Evolutionary conservation across 2,797 vertebrate genomes (phyloP), one percentile per base, ranked within the genome.

Genomic region (Scolopax bukidnonensis): DNA sequence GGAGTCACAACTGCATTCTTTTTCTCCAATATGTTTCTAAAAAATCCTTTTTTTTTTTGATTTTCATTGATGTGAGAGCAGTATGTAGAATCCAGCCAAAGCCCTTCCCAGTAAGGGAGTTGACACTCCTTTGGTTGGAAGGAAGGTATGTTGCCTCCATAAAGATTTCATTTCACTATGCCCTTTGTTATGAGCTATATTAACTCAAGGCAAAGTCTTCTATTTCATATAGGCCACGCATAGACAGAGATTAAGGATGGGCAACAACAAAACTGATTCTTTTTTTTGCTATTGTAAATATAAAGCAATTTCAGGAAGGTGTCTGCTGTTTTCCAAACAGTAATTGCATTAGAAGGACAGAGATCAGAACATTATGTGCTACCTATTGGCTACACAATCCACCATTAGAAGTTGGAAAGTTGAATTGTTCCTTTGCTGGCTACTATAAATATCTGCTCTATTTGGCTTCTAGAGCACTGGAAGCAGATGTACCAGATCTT

Each of bases 361-460:
- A 70, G 63, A 78, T 69, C 60, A 59, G 84, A 92, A 77, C 84
- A 68, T 33, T 60, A 43, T 27, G 81, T 82, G 41, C 69, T 90
- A 77, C 67, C 23, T 89, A 54, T 73, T 95, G 77, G 89, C 81
- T 87, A 36, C 43, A 73, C 9, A 41, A 54, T 54, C 28, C 48
- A 77, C 71, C 36, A 48, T 2, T 90, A 74, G 45, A 92, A 82
- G 20, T 8, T 77, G 71, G 53, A 83, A 90, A 89, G 64, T 54
- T 2, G 4, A 84, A 63, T 70, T 89, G 87, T 84, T 93, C 18
- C 11, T 82, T 94, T 94, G 77, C 53, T 90, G 74, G 25, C 43
- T 90, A 60, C 84, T 89, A 87, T 63, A 93, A 95, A 92, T 92
- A 93, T 77, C 64, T 90, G 33, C 40, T 89, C 16, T 87, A 33